A percentile compares a stretch with the other conserved stretches of the same genome.
phyloP scores from a whole-genome alignment of 2,113 vertebrate genomes.

The Callaeas wilsoni region DNA sequence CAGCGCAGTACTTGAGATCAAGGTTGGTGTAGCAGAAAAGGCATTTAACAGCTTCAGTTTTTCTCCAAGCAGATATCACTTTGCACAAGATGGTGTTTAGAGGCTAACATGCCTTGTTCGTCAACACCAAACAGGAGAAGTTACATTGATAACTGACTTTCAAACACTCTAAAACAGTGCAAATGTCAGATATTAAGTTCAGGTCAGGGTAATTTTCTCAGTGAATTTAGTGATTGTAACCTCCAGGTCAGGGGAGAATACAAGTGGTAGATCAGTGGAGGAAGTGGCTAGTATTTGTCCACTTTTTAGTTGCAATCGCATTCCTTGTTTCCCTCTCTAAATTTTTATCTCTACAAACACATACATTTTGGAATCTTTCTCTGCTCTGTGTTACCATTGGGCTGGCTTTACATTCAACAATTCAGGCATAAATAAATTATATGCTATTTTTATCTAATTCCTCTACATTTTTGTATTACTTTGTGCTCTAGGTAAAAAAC shows the following conservation, averaged over 20 bases:
- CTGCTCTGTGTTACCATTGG: not conserved
- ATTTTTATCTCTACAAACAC: not conserved
- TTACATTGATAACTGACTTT: not conserved
- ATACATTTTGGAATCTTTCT: not conserved
- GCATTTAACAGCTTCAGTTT: not conserved
- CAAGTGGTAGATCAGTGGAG: not conserved
- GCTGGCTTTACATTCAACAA: not conserved
- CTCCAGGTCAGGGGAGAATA: not conserved
- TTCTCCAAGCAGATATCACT: not conserved
- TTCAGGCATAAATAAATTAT: not conserved
- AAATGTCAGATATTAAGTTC: not conserved
- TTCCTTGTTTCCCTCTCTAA: not conserved
- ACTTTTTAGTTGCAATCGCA: not conserved
- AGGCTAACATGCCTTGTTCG: not conserved
- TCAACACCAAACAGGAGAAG: not conserved
- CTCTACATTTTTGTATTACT: not conserved
- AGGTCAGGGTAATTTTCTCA: not conserved
- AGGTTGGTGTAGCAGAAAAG: not conserved
- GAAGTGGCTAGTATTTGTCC: not conserved
- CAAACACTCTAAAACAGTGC: not conserved
- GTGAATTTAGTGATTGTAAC: not conserved
- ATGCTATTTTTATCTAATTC: not conserved
- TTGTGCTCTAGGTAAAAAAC: not conserved
- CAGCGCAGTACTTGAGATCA: not conserved
- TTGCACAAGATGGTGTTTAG: accelerated